These are phyloP conservation scores for Pyrocoelia pectoralis DNA, from an alignment of 2,888 invertebrate species.

Conservation along the genomic window DNA sequence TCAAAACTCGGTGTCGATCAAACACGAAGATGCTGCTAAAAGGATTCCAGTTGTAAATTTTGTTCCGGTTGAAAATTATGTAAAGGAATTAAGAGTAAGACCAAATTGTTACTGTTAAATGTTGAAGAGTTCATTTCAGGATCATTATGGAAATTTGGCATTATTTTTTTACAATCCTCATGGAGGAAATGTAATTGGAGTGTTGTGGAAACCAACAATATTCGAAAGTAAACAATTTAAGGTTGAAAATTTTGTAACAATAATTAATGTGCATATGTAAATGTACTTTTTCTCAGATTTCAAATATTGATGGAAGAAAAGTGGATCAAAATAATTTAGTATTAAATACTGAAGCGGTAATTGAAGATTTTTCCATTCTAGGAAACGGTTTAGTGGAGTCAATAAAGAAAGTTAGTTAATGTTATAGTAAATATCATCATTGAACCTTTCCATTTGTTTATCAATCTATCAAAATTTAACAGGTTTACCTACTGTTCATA, in stretches of 20 bases:
- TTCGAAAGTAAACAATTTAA: conserved; percentile 73
- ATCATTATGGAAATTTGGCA: conserved; percentile 78
- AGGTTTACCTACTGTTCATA: too few relatives aligned
- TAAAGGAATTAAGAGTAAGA: conserved; percentile 78
- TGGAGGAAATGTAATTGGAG: conserved; percentile 86
- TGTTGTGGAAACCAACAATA: conserved; percentile 81
- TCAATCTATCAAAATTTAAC: too few relatives aligned
- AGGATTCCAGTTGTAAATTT: conserved; percentile 78
- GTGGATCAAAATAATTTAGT: conserved; percentile 63
- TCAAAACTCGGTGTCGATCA: conserved; percentile 47
- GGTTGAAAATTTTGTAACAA: conserved; percentile 58
- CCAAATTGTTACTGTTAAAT: not conserved
- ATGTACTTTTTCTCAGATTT: conserved; percentile 60
- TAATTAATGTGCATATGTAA: conserved; percentile 7
- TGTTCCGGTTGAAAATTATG: conserved; percentile 75
- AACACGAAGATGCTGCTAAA: conserved; percentile 36
- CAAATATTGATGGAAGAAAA: conserved; percentile 66
- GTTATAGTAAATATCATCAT: not conserved
- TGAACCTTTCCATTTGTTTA: too few relatives aligned
- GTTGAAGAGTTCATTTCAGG: conserved; percentile 58
- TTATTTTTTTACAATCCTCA: conserved; percentile 89
- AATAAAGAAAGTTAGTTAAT: conserved; percentile 56
- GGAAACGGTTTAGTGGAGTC: conserved; percentile 71
- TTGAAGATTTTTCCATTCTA: conserved; percentile 75
- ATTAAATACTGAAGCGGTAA: conserved; percentile 70